phyloP scores from a whole-genome alignment of 1,140 invertebrate species.

The Eciton burchellii region DNA sequence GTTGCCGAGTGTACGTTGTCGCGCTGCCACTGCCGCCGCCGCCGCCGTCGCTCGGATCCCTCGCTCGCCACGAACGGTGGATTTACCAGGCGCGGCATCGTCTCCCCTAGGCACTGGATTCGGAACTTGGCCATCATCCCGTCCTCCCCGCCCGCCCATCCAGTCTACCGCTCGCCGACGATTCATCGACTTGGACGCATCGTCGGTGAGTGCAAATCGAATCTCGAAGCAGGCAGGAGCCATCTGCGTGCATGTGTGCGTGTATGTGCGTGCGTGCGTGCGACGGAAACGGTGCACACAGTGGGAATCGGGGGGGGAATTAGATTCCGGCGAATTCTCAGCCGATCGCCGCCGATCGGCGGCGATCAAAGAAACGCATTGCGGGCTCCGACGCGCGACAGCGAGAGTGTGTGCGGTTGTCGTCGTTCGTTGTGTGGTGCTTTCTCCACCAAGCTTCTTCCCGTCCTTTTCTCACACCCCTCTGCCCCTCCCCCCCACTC shows the following conservation, averaged over 20 bases:
- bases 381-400: background rate
- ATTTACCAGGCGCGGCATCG: conserved; percentile 50
- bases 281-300: background rate
- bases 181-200: background rate
- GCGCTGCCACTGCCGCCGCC: conserved; percentile 30
- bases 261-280: background rate
- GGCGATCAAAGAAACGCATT: background rate
- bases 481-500: no score
- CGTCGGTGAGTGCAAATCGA: conserved; percentile 31
- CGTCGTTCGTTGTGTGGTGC: no score
- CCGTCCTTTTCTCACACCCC: no score
- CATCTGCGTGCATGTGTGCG: conserved; percentile 9
- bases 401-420: no score
- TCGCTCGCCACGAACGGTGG: conserved; percentile 39
- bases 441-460: no score
- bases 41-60: conserved; percentile 55
- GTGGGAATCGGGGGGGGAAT: background rate
- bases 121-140: conserved; percentile 7
- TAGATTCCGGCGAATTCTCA: background rate
- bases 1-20: conserved; percentile 72
- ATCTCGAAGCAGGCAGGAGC: conserved; percentile 3
- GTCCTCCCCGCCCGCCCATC: background rate
- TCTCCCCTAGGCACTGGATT: conserved; percentile 40
- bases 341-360: background rate
- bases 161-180: no score